Conservation (phyloP, 1,140 invertebrate species). For the Saccostrea cuccullata region DNA sequence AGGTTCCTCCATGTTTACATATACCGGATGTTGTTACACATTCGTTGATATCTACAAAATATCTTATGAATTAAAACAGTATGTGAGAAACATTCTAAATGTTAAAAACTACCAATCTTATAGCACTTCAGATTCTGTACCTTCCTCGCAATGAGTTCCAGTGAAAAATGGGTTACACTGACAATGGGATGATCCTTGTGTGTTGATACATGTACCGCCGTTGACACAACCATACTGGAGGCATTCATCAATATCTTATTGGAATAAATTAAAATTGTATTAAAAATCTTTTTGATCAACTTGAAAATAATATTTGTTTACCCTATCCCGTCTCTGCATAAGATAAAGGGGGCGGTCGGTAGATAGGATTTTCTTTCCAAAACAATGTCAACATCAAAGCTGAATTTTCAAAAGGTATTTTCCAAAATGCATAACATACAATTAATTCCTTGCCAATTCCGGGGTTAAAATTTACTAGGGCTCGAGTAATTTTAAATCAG, state of each 20-base stretch:
- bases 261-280: too few relatives aligned
- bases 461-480: too few relatives aligned
- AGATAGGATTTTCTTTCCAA: too few relatives aligned
- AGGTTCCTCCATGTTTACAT: constrained; percentile 20
- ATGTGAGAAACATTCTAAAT: not conserved
- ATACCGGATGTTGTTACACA: not conserved
- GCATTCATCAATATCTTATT: constrained; percentile 4
- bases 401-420: too few relatives aligned
- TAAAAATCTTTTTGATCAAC: too few relatives aligned
- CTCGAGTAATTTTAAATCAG: too few relatives aligned
- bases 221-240: not conserved
- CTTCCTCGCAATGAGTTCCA: constrained; percentile 2
- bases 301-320: too few relatives aligned
- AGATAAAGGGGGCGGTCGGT: too few relatives aligned
- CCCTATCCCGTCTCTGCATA: too few relatives aligned
- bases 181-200: not conserved
- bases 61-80: not conserved
- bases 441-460: too few relatives aligned
- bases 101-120: not conserved
- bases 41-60: constrained; percentile 25
- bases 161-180: not conserved
- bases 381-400: too few relatives aligned
- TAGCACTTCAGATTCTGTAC: not conserved
- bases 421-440: too few relatives aligned
- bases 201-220: not conserved